Percentiles rank a stretch among this genome's conserved stretches.
Evolutionary conservation across 1,140 invertebrate genomes (phyloP).

Genomic region (Mya arenaria): DNA sequence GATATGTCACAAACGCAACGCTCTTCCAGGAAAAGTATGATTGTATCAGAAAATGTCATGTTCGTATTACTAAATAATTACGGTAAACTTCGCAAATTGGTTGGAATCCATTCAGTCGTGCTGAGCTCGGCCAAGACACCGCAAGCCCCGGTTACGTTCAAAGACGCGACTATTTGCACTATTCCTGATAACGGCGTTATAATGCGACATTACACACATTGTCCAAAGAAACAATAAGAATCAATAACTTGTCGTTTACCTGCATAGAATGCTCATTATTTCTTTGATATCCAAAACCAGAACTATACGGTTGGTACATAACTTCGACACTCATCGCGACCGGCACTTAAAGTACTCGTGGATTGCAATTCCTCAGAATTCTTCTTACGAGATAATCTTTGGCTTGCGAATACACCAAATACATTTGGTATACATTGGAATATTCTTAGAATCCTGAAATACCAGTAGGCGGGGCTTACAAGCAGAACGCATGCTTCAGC

Average conservation of each 20-base stretch:
- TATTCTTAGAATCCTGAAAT: constrained; percentile 50
- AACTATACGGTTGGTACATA: constrained; percentile 53
- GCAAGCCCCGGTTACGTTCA: constrained; percentile 23
- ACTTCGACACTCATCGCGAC: constrained; percentile 53
- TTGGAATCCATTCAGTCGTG: constrained; percentile 46
- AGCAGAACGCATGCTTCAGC: neutral
- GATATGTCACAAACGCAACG: neutral
- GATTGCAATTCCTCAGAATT: constrained; percentile 53
- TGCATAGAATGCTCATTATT: constrained; percentile 56
- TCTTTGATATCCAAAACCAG: constrained; percentile 59
- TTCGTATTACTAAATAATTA: constrained; percentile 22
- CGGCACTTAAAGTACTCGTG: constrained; percentile 50
- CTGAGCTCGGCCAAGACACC: too few relatives aligned
- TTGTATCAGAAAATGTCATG: neutral
- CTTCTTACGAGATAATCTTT: constrained; percentile 54
- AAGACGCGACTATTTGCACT: constrained; percentile 36
- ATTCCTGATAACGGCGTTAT: constrained; percentile 39
- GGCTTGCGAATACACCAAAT: constrained; percentile 38
- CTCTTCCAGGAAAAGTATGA: neutral
- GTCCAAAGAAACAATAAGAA: constrained; percentile 45
- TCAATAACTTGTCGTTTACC: constrained; percentile 43
- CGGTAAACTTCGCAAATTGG: constrained; percentile 44
- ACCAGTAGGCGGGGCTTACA: constrained; percentile 49
- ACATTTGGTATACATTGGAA: constrained; percentile 47
- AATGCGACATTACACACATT: constrained; percentile 44